These are phyloP conservation scores for Belonocnema kinseyi DNA, from an alignment of 1,140 invertebrate species.

Conservation along the genomic window DNA sequence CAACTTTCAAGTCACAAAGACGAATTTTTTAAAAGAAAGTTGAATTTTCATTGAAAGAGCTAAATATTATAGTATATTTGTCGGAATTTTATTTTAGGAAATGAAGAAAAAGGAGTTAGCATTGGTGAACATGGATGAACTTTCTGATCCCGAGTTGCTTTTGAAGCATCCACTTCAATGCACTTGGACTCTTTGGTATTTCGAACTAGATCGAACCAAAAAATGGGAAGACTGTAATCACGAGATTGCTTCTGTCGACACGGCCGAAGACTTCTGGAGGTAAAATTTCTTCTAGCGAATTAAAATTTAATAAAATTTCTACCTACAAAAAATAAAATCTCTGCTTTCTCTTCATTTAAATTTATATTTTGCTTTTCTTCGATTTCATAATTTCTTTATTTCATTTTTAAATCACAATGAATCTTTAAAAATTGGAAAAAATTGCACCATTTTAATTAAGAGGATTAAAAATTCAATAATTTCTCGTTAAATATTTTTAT, in stretches of 20 bases:
- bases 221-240: constrained; percentile 96
- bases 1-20: too few relatives aligned
- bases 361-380: background rate
- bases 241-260: constrained; percentile 94
- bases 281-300: constrained; percentile 70
- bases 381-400: constrained; percentile 31
- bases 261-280: constrained; percentile 99
- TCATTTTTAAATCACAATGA: too few relatives aligned
- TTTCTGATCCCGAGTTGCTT: constrained; percentile 76
- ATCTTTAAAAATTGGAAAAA: too few relatives aligned
- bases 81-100: constrained; percentile 54
- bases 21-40: too few relatives aligned
- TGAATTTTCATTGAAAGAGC: too few relatives aligned
- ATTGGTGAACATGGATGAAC: constrained; percentile 66
- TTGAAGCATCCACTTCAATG: constrained; percentile 97
- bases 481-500: too few relatives aligned
- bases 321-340: too few relatives aligned
- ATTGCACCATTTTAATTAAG: too few relatives aligned
- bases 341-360: too few relatives aligned
- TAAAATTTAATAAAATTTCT: background rate
- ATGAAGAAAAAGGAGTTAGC: constrained; percentile 66
- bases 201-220: constrained; percentile 92
- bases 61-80: too few relatives aligned
- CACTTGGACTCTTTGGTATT: constrained; percentile 98
- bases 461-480: too few relatives aligned